These are phyloP conservation scores for Pimpla rufipes DNA, from an alignment of 2,888 invertebrate species.

Conservation along the genomic window DNA sequence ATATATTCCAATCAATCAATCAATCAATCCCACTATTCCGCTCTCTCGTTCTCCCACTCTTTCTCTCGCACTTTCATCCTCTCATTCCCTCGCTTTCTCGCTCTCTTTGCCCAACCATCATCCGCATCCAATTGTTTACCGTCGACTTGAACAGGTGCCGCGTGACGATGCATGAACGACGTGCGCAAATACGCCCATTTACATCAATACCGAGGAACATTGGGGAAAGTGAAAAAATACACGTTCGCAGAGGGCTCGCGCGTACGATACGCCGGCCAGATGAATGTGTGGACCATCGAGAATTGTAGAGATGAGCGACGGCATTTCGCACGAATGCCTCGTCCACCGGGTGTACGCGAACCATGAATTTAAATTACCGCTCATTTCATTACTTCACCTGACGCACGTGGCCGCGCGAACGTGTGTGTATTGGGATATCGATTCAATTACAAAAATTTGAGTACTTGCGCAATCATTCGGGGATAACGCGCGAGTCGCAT, in stretches of 20 bases:
- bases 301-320: conserved; percentile 32
- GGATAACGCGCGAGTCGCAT: conserved; percentile 2
- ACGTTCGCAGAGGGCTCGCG: background rate
- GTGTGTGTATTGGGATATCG: conserved; percentile 26
- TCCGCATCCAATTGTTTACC: conserved; percentile 69
- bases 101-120: conserved; percentile 59
- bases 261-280: background rate
- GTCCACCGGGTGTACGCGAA: conserved; percentile 40
- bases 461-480: conserved; percentile 19
- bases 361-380: conserved; percentile 68
- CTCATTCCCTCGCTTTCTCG: conserved; percentile 19
- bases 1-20: too few species aligned
- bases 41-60: background rate
- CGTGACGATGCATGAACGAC: conserved; percentile 64
- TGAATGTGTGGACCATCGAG: conserved; percentile 7
- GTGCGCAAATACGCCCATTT: conserved; percentile 67
- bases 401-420: conserved; percentile 37
- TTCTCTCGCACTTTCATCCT: conserved; percentile 28
- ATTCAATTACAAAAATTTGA: conserved; percentile 16
- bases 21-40: too few species aligned
- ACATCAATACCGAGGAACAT: conserved; percentile 55
- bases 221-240: conserved; percentile 30
- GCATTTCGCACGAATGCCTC: conserved; percentile 53
- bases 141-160: conserved; percentile 61
- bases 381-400: conserved; percentile 67